A percentile compares a stretch with the other conserved stretches of the same genome.
These are phyloP conservation scores for Hirudinaria manillensis DNA, from an alignment of 2,888 invertebrate species.

Conservation along the genomic window DNA sequence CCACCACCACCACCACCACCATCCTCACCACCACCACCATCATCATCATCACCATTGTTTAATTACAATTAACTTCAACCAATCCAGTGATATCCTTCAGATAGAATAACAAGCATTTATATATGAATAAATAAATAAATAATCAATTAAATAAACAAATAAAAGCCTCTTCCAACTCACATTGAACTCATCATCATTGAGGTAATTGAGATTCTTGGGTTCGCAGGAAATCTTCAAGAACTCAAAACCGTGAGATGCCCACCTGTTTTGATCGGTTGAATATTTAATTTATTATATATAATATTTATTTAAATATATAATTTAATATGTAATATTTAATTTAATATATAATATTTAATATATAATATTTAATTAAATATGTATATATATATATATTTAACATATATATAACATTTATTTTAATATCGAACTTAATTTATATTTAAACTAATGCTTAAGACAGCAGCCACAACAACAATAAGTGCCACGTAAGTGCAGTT, in stretches of 20 bases:
- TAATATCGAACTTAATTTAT: no score
- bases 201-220: slow-evolving; percentile 70
- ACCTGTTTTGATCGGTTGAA: slow-evolving; percentile 56
- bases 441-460: no score
- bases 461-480: no score
- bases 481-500: no score
- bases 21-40: not conserved
- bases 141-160: not conserved
- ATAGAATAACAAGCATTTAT: not conserved
- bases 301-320: not conserved
- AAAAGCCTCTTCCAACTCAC: slow-evolving; percentile 49
- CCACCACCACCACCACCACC: not conserved
- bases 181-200: slow-evolving; percentile 74
- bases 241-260: slow-evolving; percentile 82
- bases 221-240: slow-evolving; percentile 79
- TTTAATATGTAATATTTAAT: not conserved
- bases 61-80: not conserved
- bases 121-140: not conserved
- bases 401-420: no score
- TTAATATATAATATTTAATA: no score
- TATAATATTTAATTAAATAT: no score
- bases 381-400: no score
- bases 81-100: not conserved
- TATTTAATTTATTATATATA: no score
- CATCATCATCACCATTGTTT: not conserved